Evolutionary conservation across 2,113 vertebrate species (phyloP).

Genomic region (Ammodytes dubius): DNA sequence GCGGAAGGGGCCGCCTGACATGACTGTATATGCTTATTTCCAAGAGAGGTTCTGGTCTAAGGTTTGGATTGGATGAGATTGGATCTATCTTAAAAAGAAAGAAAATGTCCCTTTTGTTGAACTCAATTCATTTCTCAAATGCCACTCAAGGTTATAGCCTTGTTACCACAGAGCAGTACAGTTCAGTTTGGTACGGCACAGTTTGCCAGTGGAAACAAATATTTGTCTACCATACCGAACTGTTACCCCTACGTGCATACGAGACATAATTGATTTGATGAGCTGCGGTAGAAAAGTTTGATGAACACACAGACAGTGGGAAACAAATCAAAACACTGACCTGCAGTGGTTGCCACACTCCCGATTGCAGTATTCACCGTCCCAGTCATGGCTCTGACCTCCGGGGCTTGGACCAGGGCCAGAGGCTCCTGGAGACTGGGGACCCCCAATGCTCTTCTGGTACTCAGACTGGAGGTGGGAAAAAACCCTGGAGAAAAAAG

Average conservation of each 20-base stretch:
- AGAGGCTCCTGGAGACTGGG: constrained; percentile 93
- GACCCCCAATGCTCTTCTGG: constrained; percentile 91
- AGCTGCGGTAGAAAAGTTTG: background rate
- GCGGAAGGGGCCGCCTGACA: constrained; percentile 28
- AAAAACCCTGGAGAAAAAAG: constrained; percentile 88
- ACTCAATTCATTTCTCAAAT: constrained; percentile 5
- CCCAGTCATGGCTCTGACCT: constrained; percentile 92
- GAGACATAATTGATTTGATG: background rate
- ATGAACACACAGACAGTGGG: background rate
- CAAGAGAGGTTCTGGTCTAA: background rate
- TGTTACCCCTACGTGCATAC: too few relatives aligned
- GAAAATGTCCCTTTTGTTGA: background rate
- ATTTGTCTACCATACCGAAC: too few relatives aligned
- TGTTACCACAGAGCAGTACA: too few relatives aligned
- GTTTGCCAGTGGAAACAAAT: too few relatives aligned
- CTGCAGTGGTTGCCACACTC: constrained; percentile 98
- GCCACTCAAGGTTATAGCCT: background rate
- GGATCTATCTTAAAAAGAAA: background rate
- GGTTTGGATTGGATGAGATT: background rate
- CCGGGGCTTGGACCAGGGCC: constrained; percentile 84
- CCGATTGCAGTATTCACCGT: constrained; percentile 93
- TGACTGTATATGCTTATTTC: constrained; percentile 21
- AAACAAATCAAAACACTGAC: constrained; percentile 79
- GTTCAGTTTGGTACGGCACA: too few relatives aligned
- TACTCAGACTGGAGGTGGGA: constrained; percentile 95